Evolutionary conservation across 2,113 vertebrate species (phyloP).

Genomic region (Acanthisitta chloris): DNA sequence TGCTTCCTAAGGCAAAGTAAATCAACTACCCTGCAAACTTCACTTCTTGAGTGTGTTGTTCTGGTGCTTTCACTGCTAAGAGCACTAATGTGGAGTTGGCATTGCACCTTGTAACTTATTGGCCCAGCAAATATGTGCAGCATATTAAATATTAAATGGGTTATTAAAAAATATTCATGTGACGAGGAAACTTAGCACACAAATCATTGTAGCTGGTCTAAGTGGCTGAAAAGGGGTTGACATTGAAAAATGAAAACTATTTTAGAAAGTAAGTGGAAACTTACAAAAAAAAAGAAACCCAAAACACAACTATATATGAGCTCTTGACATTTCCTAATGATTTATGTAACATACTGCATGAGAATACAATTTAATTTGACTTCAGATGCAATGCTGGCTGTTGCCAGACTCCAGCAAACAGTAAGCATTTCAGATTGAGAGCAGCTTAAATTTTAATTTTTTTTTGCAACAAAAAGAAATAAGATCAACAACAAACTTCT

Average conservation of each 20-base stretch:
- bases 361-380: constrained; percentile 77
- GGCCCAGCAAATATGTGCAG: background rate
- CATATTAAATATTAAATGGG: constrained; percentile 50
- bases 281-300: background rate
- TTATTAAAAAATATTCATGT: constrained; percentile 43
- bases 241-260: constrained; percentile 81
- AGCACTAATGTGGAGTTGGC: background rate
- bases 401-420: constrained; percentile 55
- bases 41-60: background rate
- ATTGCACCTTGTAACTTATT: background rate
- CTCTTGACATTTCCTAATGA: constrained; percentile 76
- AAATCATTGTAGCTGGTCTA: constrained; percentile 70
- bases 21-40: background rate
- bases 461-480: constrained; percentile 51
- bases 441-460: background rate
- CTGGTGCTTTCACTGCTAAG: background rate
- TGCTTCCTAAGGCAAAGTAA: background rate
- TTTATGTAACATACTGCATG: constrained; percentile 73
- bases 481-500: constrained; percentile 54
- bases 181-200: constrained; percentile 55
- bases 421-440: constrained; percentile 49
- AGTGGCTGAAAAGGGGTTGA: constrained; percentile 67
- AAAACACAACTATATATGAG: constrained; percentile 52
- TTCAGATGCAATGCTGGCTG: constrained; percentile 63
- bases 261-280: constrained; percentile 75